A percentile compares a stretch with the other conserved stretches of the same genome.
Evolutionary conservation across 2,113 vertebrate genomes (phyloP).

Genomic region (Triplophysa dalaica): DNA sequence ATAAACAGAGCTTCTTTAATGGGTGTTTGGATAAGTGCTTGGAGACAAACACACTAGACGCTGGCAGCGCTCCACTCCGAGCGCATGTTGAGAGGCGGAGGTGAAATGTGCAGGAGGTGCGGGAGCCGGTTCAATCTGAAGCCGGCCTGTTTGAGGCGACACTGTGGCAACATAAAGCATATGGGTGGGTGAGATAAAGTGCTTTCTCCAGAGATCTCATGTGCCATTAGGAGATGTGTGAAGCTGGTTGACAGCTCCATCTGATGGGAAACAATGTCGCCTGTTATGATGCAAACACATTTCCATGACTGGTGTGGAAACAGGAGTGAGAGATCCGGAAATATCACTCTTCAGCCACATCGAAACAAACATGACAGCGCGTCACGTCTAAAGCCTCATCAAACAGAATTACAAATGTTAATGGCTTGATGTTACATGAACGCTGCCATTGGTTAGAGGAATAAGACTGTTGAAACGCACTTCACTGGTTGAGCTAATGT

Average conservation of each 20-base stretch:
- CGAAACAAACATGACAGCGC: not conserved
- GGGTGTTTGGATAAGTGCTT: slow-evolving; percentile 14
- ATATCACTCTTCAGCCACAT: not conserved
- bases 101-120: slow-evolving; percentile 2
- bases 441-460: too few relatives aligned
- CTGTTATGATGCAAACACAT: not conserved
- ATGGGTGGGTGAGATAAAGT: slow-evolving; percentile 35
- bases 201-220: slow-evolving; percentile 29
- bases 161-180: slow-evolving; percentile 29
- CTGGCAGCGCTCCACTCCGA: not conserved
- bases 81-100: not conserved
- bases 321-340: not conserved
- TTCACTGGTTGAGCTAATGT: too few relatives aligned
- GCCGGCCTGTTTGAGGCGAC: slow-evolving; percentile 1
- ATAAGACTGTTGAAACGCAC: too few relatives aligned
- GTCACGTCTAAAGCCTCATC: not conserved
- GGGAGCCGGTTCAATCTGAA: slow-evolving; percentile 24
- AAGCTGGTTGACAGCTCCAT: slow-evolving; percentile 28
- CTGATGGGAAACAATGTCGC: slow-evolving; percentile 7
- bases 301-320: not conserved
- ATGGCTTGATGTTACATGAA: too few relatives aligned
- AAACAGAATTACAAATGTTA: too few relatives aligned
- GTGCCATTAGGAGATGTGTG: slow-evolving; percentile 30
- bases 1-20: slow-evolving; percentile 41
- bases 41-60: not conserved